Evolutionary conservation across 2,113 vertebrate species (phyloP), one percentile per base, ranked within the genome.

Genomic region (Gallinago undulata): DNA sequence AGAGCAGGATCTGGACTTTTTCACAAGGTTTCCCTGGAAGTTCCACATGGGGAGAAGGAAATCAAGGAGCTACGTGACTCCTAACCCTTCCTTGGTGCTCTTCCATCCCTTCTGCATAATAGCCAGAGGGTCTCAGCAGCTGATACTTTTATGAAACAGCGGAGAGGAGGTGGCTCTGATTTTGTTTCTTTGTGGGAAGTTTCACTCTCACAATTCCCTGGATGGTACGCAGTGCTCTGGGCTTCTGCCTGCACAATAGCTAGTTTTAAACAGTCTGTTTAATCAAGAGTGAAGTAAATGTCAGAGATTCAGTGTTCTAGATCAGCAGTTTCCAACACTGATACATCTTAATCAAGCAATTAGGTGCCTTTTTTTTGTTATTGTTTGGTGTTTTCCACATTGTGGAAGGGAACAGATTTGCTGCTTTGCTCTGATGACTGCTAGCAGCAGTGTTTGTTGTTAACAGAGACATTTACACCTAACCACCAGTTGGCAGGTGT

Each of bases 401-500:
- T 87, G 93, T 91, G 97, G 97, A 98, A 97, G 96, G 94, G 97
- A 98, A 98, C 98, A 98, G 98, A 98, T 98, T 98, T 95, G 95
- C 98, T 87, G 98, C 98, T 98, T 98, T 98, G 97, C 98, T 99
- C 98, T 96, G 98, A 98, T 99, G 98, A 97, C 97, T 98, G 97
- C 97, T 96, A 99, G 99, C 98, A 98, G 97, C 96, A 97, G 98
- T 98, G 98, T 97, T 97, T 98, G 98, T 93, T 98, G 98, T 98
- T 99, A 99, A 99, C 99, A 99, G 98, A 99, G 99, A 99, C 98
- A 98, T 99, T 99, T 99, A 98, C 99, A 99, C 98, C 98, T 99
- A 99, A 98, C 98, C 99, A 99, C 98, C 98, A 99, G 98, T 99
- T 99, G 99, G 99, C 99, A 99, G 98, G 99, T 99, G 98, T 98